phyloP scores from a whole-genome alignment of 2,888 invertebrate genomes.

The Hypercompe scribonia region DNA sequence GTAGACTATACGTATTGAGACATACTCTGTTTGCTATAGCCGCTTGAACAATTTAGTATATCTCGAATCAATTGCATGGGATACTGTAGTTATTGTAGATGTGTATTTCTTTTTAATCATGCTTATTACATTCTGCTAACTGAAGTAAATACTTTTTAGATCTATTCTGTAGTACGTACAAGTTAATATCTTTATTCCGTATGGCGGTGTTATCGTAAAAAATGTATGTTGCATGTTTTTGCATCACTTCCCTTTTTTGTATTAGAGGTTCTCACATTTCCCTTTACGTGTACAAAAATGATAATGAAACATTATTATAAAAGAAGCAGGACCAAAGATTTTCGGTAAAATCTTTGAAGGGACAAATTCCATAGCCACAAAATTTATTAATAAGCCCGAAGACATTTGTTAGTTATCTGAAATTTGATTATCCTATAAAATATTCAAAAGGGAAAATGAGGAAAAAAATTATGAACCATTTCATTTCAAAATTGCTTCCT shows the following conservation, averaged over 20 bases:
- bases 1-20: background rate
- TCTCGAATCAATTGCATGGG: background rate
- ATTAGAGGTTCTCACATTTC: constrained; percentile 67
- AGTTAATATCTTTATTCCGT: constrained; percentile 49
- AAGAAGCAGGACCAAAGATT: constrained; percentile 35
- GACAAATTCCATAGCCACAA: constrained; percentile 23
- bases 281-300: constrained; percentile 43
- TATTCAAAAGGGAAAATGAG: constrained; percentile 27
- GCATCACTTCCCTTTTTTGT: constrained; percentile 56
- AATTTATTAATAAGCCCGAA: constrained; percentile 27
- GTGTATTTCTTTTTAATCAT: background rate
- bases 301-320: background rate
- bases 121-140: too few species aligned
- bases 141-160: background rate
- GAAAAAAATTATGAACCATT: constrained; percentile 29
- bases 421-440: constrained; percentile 35
- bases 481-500: constrained; percentile 42
- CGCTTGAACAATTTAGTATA: background rate
- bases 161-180: background rate
- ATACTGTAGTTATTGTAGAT: background rate
- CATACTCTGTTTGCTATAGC: background rate
- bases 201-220: constrained; percentile 57
- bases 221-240: constrained; percentile 52
- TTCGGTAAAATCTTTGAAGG: constrained; percentile 13
- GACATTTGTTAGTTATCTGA: constrained; percentile 30